Evolutionary conservation across 2,113 vertebrate genomes (phyloP).

Genomic region (Dicrurus megarhynchus): DNA sequence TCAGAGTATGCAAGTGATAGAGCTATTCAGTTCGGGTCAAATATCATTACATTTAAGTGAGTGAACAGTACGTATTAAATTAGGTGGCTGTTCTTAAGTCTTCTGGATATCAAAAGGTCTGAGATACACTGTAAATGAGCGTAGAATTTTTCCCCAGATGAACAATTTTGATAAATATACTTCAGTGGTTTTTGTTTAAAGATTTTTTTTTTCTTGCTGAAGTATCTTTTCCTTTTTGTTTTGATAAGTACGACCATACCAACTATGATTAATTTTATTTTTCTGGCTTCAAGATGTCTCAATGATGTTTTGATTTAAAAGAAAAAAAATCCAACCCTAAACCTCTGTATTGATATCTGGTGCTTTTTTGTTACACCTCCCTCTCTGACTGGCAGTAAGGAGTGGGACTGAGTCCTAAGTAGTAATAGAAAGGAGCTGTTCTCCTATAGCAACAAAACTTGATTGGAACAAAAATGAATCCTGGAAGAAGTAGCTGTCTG

Average conservation of each 20-base stretch:
- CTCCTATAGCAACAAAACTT: background rate
- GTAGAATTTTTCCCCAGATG: background rate
- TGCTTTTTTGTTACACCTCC: background rate
- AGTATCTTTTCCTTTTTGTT: background rate
- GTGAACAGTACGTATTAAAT: background rate
- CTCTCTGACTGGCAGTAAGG: background rate
- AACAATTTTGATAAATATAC: background rate
- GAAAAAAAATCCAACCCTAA: background rate
- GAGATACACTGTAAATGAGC: background rate
- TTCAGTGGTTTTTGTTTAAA: background rate
- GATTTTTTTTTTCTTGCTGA: background rate
- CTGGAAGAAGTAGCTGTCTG: background rate
- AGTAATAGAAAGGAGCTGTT: background rate
- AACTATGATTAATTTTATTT: background rate
- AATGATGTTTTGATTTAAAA: background rate
- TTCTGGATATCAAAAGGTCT: background rate
- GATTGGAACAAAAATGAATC: background rate
- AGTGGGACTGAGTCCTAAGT: background rate
- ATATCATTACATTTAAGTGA: background rate
- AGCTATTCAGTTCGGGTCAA: background rate
- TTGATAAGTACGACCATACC: accelerated
- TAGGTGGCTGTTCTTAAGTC: background rate
- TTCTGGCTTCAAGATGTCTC: background rate
- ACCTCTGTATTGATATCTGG: background rate
- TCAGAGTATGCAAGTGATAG: background rate